Conservation (phyloP, 2,888 invertebrate genomes). For the Pristionchus fissidentatus region DNA sequence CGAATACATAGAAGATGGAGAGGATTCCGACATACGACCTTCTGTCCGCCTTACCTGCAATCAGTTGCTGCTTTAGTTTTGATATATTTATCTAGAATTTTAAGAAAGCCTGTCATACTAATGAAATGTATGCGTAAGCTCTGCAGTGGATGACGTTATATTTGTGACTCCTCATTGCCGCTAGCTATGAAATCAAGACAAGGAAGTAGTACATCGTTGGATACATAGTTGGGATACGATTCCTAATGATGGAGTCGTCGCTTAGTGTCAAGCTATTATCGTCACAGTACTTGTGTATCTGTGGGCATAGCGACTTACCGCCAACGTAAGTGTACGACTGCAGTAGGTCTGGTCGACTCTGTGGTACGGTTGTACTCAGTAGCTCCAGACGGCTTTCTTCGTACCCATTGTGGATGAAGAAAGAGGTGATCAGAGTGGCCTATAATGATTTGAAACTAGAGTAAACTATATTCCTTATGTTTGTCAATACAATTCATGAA, state of each 20-base stretch:
- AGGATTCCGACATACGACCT: not conserved
- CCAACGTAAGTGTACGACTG: not conserved
- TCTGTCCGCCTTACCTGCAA: constrained; percentile 10
- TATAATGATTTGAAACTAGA: not conserved
- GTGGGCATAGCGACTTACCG: not conserved
- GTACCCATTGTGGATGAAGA: not conserved
- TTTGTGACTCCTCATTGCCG: no score
- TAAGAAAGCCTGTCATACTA: no score
- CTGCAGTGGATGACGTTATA: no score
- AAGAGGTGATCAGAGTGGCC: not conserved
- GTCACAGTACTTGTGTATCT: not conserved
- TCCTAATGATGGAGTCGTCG: no score
- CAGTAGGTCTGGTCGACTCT: not conserved
- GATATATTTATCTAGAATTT: no score
- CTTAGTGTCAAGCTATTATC: no score
- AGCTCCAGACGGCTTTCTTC: not conserved
- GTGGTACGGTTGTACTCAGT: not conserved
- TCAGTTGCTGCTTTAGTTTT: no score
- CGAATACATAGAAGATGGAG: not conserved
- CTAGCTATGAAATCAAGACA: no score
- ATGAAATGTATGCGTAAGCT: no score
- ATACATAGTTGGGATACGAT: no score
- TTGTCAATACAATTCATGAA: not conserved
- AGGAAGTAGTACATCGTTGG: no score
- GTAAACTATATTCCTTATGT: not conserved